These are phyloP conservation scores for Lepidonotus clava DNA, from an alignment of 2,888 invertebrate genomes.

Conservation along the genomic window DNA sequence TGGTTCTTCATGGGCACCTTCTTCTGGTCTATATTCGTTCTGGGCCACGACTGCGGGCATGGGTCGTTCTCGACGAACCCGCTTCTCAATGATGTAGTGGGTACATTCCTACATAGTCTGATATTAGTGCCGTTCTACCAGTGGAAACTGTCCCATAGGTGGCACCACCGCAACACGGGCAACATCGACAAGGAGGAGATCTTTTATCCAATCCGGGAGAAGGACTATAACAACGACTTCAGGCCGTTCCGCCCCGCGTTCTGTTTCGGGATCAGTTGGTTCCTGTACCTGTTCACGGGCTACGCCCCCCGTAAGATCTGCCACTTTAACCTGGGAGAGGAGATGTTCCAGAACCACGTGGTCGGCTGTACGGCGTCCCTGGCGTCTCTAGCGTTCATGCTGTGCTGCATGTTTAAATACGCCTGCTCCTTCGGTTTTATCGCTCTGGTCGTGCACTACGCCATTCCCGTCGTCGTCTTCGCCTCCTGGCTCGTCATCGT, in stretches of 20 bases:
- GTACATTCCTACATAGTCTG: constrained; percentile 72
- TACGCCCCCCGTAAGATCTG: constrained; percentile 72
- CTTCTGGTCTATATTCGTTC: constrained; percentile 74
- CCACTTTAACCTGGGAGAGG: constrained; percentile 71
- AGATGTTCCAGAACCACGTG: constrained; percentile 68
- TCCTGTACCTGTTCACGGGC: constrained; percentile 72
- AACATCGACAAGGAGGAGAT: constrained; percentile 78
- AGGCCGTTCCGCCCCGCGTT: constrained; percentile 60
- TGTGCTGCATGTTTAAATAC: constrained; percentile 66
- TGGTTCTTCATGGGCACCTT: constrained; percentile 76
- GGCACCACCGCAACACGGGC: constrained; percentile 76
- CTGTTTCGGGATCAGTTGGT: constrained; percentile 73
- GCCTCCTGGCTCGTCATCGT: constrained; percentile 75
- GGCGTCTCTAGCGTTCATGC: constrained; percentile 65
- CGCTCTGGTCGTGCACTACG: constrained; percentile 70
- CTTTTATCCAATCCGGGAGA: constrained; percentile 75
- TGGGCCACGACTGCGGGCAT: constrained; percentile 78
- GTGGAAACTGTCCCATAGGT: constrained; percentile 76
- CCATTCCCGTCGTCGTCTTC: constrained; percentile 74
- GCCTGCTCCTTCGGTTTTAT: constrained; percentile 64
- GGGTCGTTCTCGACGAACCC: constrained; percentile 74
- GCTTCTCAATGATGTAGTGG: constrained; percentile 73
- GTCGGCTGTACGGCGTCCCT: constrained; percentile 66
- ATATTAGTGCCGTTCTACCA: constrained; percentile 75
- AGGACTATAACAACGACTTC: background rate